Evolutionary conservation across 2,888 invertebrate genomes (phyloP).

Genomic region (Metellina segmentata): DNA sequence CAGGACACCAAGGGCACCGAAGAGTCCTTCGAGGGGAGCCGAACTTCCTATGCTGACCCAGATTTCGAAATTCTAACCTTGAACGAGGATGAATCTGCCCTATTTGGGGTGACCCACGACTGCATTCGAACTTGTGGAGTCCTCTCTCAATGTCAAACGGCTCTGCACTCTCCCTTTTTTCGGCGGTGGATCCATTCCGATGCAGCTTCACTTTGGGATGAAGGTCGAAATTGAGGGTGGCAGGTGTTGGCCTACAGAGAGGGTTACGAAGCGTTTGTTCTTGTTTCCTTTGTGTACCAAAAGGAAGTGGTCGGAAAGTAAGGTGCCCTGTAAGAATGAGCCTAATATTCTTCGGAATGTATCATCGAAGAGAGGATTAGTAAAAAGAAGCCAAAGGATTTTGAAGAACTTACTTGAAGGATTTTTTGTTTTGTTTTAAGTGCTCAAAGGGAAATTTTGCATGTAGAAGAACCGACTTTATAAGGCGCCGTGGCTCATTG

Average conservation of each 20-base stretch:
- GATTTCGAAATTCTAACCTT: background rate
- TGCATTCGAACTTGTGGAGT: slow-evolving; percentile 3
- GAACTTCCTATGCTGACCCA: background rate
- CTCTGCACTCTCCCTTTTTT: background rate
- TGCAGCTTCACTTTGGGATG: background rate
- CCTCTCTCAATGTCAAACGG: slow-evolving; percentile 17
- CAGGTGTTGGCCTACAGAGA: background rate
- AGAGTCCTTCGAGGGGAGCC: slow-evolving; percentile 10
- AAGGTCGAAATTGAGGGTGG: slow-evolving; percentile 11
- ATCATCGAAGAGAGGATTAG: no score
- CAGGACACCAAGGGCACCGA: background rate
- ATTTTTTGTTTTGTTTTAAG: no score
- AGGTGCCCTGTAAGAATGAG: no score
- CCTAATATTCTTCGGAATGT: no score
- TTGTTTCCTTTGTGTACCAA: background rate
- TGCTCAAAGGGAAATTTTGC: no score
- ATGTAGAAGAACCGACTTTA: no score
- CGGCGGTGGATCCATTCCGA: background rate
- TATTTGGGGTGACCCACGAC: slow-evolving; percentile 6
- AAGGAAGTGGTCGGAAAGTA: no score
- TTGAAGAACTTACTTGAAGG: no score
- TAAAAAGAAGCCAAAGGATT: no score
- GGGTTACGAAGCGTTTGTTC: background rate
- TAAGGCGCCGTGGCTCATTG: no score
- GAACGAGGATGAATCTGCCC: slow-evolving; percentile 11